Evolutionary conservation across 2,113 vertebrate genomes (phyloP).

Genomic region (Tachysurus vachellii): DNA sequence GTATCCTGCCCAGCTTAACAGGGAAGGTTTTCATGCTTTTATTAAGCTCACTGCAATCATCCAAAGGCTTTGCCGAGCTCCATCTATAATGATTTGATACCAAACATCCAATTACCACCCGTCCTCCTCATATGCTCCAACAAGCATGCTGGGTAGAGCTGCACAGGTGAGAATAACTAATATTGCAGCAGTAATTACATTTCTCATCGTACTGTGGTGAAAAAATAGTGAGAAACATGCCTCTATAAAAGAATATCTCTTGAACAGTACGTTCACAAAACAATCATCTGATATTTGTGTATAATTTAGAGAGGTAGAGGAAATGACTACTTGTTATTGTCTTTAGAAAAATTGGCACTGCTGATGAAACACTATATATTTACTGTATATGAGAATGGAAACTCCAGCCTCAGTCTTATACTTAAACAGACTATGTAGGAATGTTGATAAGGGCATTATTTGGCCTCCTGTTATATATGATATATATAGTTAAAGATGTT

Average conservation of each 20-base stretch:
- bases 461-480: background rate
- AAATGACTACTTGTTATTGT: background rate
- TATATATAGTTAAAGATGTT: constrained; percentile 36
- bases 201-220: background rate
- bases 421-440: background rate
- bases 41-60: constrained; percentile 43
- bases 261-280: background rate
- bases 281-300: background rate
- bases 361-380: background rate
- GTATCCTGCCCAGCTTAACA: constrained; percentile 26
- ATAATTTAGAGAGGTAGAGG: background rate
- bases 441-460: background rate
- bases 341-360: background rate
- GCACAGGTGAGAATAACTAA: constrained; percentile 3
- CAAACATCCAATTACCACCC: constrained; percentile 53
- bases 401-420: background rate
- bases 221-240: background rate
- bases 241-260: background rate
- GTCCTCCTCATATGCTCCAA: constrained; percentile 31
- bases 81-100: constrained; percentile 47
- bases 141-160: constrained; percentile 21
- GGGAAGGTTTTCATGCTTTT: constrained; percentile 38
- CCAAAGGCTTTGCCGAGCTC: constrained; percentile 2
- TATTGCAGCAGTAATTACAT: constrained; percentile 37
- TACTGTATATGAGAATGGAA: too few species aligned